phyloP scores from a whole-genome alignment of 2,113 vertebrate species.

The Orycteropus afer region DNA sequence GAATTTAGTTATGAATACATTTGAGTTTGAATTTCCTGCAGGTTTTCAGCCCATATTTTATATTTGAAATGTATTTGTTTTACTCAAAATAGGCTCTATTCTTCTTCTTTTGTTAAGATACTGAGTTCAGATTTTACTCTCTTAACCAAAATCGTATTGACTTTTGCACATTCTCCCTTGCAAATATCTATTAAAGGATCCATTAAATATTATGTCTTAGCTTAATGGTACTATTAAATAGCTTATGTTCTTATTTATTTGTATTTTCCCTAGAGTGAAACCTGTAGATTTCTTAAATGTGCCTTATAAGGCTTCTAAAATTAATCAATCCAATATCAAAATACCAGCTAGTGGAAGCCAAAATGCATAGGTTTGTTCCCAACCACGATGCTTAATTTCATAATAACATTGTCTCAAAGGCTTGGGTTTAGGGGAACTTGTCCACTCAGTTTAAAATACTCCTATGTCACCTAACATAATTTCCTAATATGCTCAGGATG shows the following conservation, averaged over 20 bases:
- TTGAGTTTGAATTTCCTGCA: neutral
- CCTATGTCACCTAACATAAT: neutral
- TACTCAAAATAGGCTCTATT: neutral
- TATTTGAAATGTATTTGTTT: neutral
- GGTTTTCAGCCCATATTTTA: neutral
- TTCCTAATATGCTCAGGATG: neutral
- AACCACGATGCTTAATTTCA: neutral
- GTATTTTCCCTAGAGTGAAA: neutral
- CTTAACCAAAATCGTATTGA: neutral
- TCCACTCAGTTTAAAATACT: neutral
- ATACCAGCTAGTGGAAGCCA: neutral
- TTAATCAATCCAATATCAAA: neutral
- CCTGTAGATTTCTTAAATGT: neutral
- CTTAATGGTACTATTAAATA: neutral
- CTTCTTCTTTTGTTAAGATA: neutral
- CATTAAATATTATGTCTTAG: neutral
- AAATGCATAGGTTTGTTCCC: neutral
- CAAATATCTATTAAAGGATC: neutral
- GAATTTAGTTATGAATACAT: neutral
- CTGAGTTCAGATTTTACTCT: slow-evolving; percentile 3
- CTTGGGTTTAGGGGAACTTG: neutral
- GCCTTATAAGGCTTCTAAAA: neutral
- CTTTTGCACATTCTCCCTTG: neutral
- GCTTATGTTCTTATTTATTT: neutral
- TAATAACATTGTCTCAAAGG: neutral